phyloP scores from a whole-genome alignment of 2,797 vertebrate genomes.

The Dendrocincla tyrannina region DNA sequence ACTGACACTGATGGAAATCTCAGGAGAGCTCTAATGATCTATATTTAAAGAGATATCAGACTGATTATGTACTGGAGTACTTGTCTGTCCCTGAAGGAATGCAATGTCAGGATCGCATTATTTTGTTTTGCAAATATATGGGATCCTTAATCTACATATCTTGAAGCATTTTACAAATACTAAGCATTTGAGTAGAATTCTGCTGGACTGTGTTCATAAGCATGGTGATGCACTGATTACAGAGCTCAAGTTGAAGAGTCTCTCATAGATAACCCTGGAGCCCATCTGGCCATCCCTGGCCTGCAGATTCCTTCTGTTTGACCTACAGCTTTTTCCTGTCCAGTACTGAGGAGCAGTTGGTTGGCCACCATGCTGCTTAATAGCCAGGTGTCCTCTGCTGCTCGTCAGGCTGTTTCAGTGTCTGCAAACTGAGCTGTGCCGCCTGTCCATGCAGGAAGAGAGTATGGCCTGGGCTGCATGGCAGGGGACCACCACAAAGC shows the following conservation, averaged over 20 bases:
- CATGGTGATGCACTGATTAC: neutral
- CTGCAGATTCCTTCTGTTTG: neutral
- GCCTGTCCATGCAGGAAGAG: neutral
- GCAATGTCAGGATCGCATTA: neutral
- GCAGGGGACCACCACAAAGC: neutral
- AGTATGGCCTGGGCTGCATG: neutral
- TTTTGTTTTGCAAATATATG: neutral
- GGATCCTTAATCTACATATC: neutral
- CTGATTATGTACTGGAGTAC: neutral
- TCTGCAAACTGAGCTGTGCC: neutral
- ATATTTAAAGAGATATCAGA: constrained; percentile 11
- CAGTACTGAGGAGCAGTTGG: neutral
- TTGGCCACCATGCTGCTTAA: neutral
- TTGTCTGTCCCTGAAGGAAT: neutral
- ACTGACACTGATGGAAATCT: constrained; percentile 1
- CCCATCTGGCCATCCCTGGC: neutral
- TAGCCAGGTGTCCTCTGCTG: neutral
- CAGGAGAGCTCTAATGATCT: neutral
- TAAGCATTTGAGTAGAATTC: neutral
- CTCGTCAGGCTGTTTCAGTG: neutral
- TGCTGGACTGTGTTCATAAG: neutral
- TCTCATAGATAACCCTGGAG: neutral
- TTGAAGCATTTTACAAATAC: neutral
- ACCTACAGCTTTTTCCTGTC: neutral
- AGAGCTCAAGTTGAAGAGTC: neutral